Conservation (phyloP, 2,888 invertebrate genomes). For the Macropis europaea region DNA sequence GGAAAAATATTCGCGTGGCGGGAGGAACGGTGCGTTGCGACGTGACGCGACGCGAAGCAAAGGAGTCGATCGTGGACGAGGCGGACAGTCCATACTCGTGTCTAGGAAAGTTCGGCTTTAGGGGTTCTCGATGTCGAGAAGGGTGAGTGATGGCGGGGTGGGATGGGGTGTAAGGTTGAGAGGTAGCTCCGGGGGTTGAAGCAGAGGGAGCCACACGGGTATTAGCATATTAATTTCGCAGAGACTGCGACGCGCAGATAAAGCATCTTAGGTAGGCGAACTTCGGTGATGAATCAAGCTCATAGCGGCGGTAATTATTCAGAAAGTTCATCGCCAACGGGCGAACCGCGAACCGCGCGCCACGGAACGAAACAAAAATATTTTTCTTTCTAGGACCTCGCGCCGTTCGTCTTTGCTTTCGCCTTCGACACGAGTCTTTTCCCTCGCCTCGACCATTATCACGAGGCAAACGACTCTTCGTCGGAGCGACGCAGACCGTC, state of each 20-base stretch:
- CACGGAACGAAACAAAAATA: constrained; percentile 72
- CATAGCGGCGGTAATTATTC: constrained; percentile 77
- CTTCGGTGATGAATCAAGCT: constrained; percentile 79
- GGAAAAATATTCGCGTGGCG: no score
- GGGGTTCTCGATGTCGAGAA: constrained; percentile 12
- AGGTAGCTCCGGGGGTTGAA: constrained; percentile 47
- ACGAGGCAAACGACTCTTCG: not conserved
- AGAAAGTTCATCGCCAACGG: constrained; percentile 72
- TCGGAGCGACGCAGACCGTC: no score
- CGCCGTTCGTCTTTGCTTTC: constrained; percentile 30
- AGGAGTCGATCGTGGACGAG: not conserved
- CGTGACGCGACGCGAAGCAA: no score
- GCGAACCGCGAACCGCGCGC: constrained; percentile 62
- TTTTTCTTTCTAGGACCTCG: constrained; percentile 71
- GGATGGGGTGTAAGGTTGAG: constrained; percentile 33
- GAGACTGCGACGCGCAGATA: constrained; percentile 78
- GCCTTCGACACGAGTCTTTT: constrained; percentile 22
- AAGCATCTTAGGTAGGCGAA: constrained; percentile 79
- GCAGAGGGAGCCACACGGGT: constrained; percentile 63
- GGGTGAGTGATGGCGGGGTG: not conserved
- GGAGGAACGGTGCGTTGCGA: no score
- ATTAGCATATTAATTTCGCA: constrained; percentile 79
- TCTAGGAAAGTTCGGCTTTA: constrained; percentile 17
- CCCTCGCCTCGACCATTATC: not conserved
- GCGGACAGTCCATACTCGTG: not conserved